phyloP scores from a whole-genome alignment of 1,140 invertebrate genomes.

The Meloidogyne exigua region DNA sequence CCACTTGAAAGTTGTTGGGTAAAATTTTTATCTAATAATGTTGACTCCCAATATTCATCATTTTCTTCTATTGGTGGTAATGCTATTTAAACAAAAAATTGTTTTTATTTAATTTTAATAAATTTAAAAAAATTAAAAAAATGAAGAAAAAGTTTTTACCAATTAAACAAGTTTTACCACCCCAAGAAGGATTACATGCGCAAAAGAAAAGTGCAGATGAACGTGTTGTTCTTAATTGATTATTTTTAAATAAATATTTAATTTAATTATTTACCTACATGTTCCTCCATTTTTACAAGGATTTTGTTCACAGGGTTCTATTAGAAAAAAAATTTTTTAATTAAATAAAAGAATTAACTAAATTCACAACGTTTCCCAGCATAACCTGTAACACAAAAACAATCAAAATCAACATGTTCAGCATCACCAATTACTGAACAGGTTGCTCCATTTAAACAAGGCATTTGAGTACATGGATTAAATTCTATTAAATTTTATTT shows the following conservation, averaged over 20 bases:
- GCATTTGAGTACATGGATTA: conserved; percentile 33
- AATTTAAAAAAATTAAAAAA: no score
- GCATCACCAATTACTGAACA: conserved; percentile 30
- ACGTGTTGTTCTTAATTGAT: conserved; percentile 25
- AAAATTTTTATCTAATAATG: conserved; percentile 11
- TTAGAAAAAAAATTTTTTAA: neutral
- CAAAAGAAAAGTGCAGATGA: conserved; percentile 34
- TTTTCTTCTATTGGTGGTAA: neutral
- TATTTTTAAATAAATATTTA: neutral
- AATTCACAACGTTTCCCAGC: conserved; percentile 36
- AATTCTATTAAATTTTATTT: conserved; percentile 22
- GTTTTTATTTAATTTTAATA: no score
- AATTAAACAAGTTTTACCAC: conserved; percentile 35
- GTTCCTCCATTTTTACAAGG: conserved; percentile 45
- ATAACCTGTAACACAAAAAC: conserved; percentile 36
- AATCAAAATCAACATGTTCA: conserved; percentile 29
- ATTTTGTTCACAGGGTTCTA: conserved; percentile 32
- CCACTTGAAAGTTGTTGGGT: conserved; percentile 39
- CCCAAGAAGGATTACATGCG: conserved; percentile 37
- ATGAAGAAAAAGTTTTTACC: neutral
- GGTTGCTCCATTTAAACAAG: conserved; percentile 39
- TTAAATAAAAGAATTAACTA: conserved; percentile 18
- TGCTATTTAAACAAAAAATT: neutral
- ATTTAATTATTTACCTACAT: conserved; percentile 13
- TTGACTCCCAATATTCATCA: neutral